Evolutionary conservation across 2,113 vertebrate genomes (phyloP).

Genomic region (Gopherus flavomarginatus): DNA sequence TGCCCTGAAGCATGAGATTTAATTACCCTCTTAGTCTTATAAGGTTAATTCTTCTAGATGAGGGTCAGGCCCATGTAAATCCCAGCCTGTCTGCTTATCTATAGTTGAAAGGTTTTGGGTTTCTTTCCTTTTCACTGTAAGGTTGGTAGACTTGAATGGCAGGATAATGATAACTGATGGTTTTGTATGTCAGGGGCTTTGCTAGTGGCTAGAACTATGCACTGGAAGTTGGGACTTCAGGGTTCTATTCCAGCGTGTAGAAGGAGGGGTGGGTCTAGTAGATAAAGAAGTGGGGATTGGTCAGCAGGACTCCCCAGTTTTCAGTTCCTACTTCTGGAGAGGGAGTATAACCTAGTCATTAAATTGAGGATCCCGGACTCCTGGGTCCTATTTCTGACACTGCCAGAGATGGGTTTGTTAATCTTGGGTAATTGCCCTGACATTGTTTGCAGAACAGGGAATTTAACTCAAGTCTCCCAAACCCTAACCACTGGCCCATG

Average conservation of each 20-base stretch:
- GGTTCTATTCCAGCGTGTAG: neutral
- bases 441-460: neutral
- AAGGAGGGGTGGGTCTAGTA: neutral
- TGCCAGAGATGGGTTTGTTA: neutral
- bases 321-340: neutral
- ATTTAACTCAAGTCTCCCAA: neutral
- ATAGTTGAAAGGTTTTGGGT: neutral
- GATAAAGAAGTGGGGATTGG: neutral
- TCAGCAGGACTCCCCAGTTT: neutral
- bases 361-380: fast-evolving
- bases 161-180: neutral
- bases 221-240: fast-evolving
- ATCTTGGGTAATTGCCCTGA: neutral
- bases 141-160: neutral
- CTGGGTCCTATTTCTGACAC: neutral
- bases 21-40: constrained; percentile 68
- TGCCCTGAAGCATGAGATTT: constrained; percentile 56
- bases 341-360: fast-evolving
- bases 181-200: fast-evolving
- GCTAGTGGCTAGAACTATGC: neutral
- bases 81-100: neutral
- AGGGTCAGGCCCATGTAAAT: neutral
- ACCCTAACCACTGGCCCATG: neutral
- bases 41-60: constrained; percentile 65
- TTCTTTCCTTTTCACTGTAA: neutral